A percentile compares a stretch with the other conserved stretches of the same genome.
These are phyloP conservation scores for Lordiphosa andalusiaca DNA, from an alignment of 2,888 invertebrate species.

Conservation along the genomic window DNA sequence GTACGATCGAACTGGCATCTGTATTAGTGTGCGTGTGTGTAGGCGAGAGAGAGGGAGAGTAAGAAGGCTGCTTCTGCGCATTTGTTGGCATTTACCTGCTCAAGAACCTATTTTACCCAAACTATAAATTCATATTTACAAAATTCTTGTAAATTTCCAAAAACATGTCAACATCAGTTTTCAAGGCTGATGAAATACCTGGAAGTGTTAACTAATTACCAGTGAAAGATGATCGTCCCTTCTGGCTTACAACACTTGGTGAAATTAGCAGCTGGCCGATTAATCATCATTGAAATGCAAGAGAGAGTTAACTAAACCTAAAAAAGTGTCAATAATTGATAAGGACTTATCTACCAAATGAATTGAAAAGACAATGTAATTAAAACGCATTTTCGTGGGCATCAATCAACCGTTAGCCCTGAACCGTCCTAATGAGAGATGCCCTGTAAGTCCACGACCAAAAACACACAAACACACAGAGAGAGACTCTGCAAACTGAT, in stretches of 20 bases:
- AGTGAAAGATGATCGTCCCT: not conserved
- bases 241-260: conserved; percentile 20
- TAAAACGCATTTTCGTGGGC: conserved; percentile 8
- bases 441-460: not conserved
- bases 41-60: conserved; percentile 6
- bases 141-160: conserved; percentile 6
- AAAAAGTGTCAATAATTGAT: conserved; percentile 28
- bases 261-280: conserved; percentile 41
- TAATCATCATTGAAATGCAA: conserved; percentile 44
- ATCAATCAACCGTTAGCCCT: conserved; percentile 6
- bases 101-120: conserved; percentile 37
- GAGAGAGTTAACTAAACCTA: conserved; percentile 20
- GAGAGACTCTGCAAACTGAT: conserved; percentile 31
- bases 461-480: not conserved
- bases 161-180: conserved; percentile 14
- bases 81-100: conserved; percentile 37
- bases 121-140: conserved; percentile 12
- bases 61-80: conserved; percentile 4
- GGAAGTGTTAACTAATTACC: conserved; percentile 17
- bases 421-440: conserved; percentile 1
- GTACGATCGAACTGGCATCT: conserved; percentile 24
- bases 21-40: conserved; percentile 5
- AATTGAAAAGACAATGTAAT: conserved; percentile 9
- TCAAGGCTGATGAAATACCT: conserved; percentile 25
- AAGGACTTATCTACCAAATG: conserved; percentile 42